Evolutionary conservation across 37 sponge, comb jelly and placozoan genomes (phyloP).

Genomic region (Lycopodina hypogea): DNA sequence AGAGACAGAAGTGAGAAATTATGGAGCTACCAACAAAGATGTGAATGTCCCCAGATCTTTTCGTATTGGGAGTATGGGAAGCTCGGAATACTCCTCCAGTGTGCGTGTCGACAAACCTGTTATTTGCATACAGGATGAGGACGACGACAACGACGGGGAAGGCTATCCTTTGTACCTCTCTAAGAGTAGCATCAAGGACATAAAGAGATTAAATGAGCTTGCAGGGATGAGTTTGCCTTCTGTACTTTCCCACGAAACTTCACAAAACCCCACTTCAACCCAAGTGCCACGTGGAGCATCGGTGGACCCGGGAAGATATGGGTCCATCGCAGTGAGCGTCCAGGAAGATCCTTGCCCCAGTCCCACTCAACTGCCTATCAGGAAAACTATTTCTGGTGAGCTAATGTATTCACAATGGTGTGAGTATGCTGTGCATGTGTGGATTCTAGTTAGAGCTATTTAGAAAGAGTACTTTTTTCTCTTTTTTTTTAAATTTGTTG

Average conservation of each 20-base stretch:
- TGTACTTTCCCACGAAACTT: neutral
- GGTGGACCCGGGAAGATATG: neutral
- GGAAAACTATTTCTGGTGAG: constrained; percentile 54
- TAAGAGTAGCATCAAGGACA: neutral
- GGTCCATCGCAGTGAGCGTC: neutral
- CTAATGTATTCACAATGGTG: too few relatives aligned
- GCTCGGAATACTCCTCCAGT: neutral
- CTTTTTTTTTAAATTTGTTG: too few relatives aligned
- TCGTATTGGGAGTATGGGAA: constrained; percentile 4
- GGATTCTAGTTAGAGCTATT: too few relatives aligned
- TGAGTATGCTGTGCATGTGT: too few relatives aligned
- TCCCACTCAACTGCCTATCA: constrained; percentile 4
- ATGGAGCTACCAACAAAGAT: neutral
- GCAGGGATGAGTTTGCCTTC: constrained; percentile 6
- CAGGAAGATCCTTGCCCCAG: neutral
- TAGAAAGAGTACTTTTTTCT: too few relatives aligned
- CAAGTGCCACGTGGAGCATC: neutral
- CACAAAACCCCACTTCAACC: neutral
- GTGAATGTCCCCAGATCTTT: neutral
- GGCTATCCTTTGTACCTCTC: neutral
- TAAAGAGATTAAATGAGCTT: constrained; percentile 3
- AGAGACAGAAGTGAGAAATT: neutral
- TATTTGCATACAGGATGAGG: constrained; percentile 6
- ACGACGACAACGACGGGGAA: constrained; percentile 5
- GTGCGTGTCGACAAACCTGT: neutral